These are phyloP conservation scores for Cherax destructor DNA, from an alignment of 1,140 invertebrate species.

Conservation along the genomic window DNA sequence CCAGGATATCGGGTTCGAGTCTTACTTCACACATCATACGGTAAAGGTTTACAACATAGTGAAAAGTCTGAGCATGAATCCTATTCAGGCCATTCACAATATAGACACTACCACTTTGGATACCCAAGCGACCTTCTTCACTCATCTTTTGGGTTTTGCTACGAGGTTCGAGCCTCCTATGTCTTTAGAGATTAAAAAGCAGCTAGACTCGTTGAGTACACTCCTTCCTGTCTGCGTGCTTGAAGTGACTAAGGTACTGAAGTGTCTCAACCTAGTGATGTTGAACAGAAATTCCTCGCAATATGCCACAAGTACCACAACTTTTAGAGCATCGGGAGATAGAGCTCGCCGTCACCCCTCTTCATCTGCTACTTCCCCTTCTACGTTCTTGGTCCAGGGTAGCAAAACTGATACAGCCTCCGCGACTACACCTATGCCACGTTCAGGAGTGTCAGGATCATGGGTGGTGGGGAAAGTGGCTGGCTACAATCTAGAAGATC, in stretches of 20 bases:
- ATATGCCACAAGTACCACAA: no score
- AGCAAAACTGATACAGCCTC: not conserved
- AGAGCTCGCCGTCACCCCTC: no score
- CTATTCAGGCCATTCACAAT: not conserved
- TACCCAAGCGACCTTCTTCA: not conserved
- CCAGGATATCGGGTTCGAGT: not conserved
- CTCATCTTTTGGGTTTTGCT: not conserved
- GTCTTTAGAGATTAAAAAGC: not conserved
- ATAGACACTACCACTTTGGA: not conserved
- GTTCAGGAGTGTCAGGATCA: not conserved
- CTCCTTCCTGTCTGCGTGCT: not conserved
- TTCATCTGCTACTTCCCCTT: no score
- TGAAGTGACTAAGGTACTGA: no score
- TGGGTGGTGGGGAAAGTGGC: conserved; percentile 14
- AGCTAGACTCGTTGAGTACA: not conserved
- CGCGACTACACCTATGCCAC: not conserved
- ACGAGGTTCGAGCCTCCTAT: not conserved
- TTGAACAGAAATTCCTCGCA: no score
- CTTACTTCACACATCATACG: not conserved
- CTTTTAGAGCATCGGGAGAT: no score
- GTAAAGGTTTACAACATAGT: not conserved
- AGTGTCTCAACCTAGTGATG: no score
- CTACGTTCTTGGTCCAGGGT: no score
- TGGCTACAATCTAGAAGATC: not conserved
- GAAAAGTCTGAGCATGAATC: not conserved